Conservation (phyloP, 2,797 vertebrate species). For the Hippocampus kuda region DNA sequence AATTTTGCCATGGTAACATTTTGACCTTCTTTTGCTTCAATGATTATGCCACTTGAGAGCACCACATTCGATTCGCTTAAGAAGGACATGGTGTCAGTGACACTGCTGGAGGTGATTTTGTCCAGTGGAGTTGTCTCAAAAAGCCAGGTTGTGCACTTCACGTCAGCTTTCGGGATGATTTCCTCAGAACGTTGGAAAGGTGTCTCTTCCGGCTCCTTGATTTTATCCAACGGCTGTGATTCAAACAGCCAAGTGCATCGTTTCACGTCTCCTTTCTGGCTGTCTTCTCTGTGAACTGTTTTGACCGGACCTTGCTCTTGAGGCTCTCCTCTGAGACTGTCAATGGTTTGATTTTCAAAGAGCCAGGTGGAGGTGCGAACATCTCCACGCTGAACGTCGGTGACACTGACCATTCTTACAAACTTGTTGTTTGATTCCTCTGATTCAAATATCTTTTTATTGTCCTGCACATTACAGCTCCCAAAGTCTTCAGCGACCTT, state of each 20-base stretch:
- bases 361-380: constrained; percentile 88
- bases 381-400: constrained; percentile 76
- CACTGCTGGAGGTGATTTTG: constrained; percentile 62
- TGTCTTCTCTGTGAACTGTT: constrained; percentile 81
- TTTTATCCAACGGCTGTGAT: constrained; percentile 79
- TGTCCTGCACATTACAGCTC: constrained; percentile 69
- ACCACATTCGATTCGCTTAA: constrained; percentile 68
- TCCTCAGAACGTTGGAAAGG: constrained; percentile 40
- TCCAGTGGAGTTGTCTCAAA: constrained; percentile 84
- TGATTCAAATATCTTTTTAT: constrained; percentile 76
- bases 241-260: constrained; percentile 90
- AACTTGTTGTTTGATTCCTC: constrained; percentile 68
- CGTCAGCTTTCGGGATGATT: constrained; percentile 65
- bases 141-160: constrained; percentile 84
- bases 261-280: constrained; percentile 83
- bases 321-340: constrained; percentile 72
- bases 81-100: constrained; percentile 65
- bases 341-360: constrained; percentile 81
- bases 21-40: constrained; percentile 72
- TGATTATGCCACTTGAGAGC: constrained; percentile 79
- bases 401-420: constrained; percentile 81
- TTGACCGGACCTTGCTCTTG: constrained; percentile 62
- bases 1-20: constrained; percentile 85
- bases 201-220: constrained; percentile 63
- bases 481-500: constrained; percentile 68